These are phyloP conservation scores for Caenorhabditis latens DNA, from an alignment of 1,140 invertebrate species.

Conservation along the genomic window DNA sequence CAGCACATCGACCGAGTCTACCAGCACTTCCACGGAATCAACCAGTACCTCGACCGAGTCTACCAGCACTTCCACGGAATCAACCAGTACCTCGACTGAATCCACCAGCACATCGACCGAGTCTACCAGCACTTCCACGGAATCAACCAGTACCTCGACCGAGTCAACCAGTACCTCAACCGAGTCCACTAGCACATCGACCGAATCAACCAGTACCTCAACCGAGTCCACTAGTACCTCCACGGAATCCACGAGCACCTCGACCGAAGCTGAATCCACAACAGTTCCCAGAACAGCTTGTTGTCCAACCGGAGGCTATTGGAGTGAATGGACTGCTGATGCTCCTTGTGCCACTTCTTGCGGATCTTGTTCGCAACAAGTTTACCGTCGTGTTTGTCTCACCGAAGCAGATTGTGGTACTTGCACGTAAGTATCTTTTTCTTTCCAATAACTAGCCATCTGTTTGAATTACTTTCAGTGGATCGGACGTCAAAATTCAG, in stretches of 20 bases:
- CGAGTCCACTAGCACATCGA: neutral
- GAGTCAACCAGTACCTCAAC: neutral
- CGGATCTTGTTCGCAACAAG: conserved; percentile 54
- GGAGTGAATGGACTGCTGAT: conserved; percentile 46
- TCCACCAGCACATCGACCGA: neutral
- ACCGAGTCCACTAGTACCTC: neutral
- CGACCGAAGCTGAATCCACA: neutral
- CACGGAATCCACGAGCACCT: neutral
- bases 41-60: neutral
- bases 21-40: neutral
- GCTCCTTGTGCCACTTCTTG: conserved; percentile 31
- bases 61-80: neutral
- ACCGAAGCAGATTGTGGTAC: conserved; percentile 27
- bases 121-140: neutral
- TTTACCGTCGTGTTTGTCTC: conserved; percentile 26
- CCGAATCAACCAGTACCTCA: neutral
- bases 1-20: neutral
- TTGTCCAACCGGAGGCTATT: conserved; percentile 51
- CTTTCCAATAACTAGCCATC: neutral
- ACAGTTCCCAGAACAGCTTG: conserved; percentile 23
- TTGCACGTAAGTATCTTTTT: conserved; percentile 48
- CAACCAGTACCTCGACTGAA: neutral
- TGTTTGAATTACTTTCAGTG: neutral
- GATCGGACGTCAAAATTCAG: neutral
- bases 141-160: neutral